Evolutionary conservation across 1,140 invertebrate genomes (phyloP), one percentile per base, ranked within the genome.

Genomic region (Drosophila murphyi): DNA sequence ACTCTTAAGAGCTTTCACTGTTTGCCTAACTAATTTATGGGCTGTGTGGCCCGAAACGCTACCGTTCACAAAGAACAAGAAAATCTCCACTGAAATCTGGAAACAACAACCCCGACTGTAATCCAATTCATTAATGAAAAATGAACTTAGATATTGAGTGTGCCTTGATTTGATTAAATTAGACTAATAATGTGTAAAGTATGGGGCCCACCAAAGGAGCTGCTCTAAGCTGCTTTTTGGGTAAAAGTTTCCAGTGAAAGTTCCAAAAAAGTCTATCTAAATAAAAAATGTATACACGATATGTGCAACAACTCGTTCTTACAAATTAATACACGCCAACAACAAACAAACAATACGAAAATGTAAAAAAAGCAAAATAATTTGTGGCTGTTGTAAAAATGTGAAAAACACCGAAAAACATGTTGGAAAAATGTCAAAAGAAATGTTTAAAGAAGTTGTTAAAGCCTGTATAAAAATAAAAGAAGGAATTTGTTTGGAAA

Each of bases 121-220:
- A 50, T n/a, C 83, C 76, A 88, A 83, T 88, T 89, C 73, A 88
- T 89, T 83, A 88, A 85, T 89, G 80, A 89, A 68, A 75, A 85
- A 89, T 85, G 73, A 83, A 85, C 71, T 41, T 55, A 72, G 69
- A 79, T 85, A 73, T 77, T 72, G 69, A 68, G 80, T 71, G 75
- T 83, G 72, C 73, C 65, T 88, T 78, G 69, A 88, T 88, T 88
- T 88, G 80, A 88, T 88, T 89, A 89, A 85, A 88, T 81, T 75
- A 78, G 85, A 65, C 85, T 80, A 88, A 89, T 85, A 85, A 80
- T 68, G 85, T 88, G 83, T 89, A 88, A 88, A 88, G 73, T 80
- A 80, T 74, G 80, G 7, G 65, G 83, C 59, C 85, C 83, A 88
- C 80, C 80, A 74, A 62, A 83, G 72, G 59, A 83, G 85, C n/a